Conservation (phyloP, 2,797 vertebrate genomes). For the Channa striata region DNA sequence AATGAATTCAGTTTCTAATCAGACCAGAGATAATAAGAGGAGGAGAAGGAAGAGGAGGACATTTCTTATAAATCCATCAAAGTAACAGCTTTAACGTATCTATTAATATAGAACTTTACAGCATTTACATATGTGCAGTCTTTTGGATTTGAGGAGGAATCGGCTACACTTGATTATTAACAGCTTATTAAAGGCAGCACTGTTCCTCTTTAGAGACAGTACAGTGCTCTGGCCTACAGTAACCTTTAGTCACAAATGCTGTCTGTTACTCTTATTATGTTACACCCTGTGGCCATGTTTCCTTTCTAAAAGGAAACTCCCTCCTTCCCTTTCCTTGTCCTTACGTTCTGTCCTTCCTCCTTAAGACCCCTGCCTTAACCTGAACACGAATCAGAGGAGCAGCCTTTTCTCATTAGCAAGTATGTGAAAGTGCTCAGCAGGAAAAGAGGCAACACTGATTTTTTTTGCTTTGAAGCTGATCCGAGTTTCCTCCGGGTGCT, state of each 20-base stretch:
- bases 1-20: neutral
- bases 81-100: neutral
- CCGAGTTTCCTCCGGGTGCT: slow-evolving; percentile 36
- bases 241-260: slow-evolving; percentile 53
- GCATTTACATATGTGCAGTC: neutral
- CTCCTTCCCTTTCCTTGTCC: neutral
- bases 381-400: slow-evolving; percentile 9
- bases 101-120: neutral
- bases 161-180: slow-evolving; percentile 1
- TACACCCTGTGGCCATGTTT: slow-evolving; percentile 42
- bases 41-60: neutral
- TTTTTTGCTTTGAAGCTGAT: slow-evolving; percentile 39
- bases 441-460: slow-evolving; percentile 1
- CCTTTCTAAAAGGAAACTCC: slow-evolving; percentile 37
- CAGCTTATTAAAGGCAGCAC: neutral
- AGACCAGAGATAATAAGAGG: neutral
- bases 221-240: slow-evolving; percentile 37
- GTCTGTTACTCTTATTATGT: slow-evolving; percentile 49
- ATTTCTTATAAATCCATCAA: neutral
- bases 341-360: neutral
- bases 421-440: slow-evolving; percentile 5
- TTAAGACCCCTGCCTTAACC: neutral
- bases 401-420: neutral
- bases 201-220: slow-evolving; percentile 19
- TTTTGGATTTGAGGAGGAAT: neutral